phyloP scores from a whole-genome alignment of 1,140 invertebrate species.

The Cherax quadricarinatus region DNA sequence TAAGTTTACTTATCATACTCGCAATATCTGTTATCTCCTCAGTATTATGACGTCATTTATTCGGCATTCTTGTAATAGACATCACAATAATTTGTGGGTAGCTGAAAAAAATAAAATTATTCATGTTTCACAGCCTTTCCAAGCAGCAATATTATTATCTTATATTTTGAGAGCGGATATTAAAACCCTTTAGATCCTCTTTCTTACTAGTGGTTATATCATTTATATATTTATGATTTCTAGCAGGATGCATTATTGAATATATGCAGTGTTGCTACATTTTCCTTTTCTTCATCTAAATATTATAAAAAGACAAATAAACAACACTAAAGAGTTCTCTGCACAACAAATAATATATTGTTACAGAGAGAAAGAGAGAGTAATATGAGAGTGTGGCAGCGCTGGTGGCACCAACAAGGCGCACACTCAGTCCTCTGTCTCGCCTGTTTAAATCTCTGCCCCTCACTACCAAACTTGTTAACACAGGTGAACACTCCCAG shows the following conservation, averaged over 20 bases:
- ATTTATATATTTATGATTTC: not conserved
- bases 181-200: not conserved
- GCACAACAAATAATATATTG: not conserved
- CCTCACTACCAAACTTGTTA: not conserved
- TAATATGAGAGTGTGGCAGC: not conserved
- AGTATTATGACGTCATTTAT: too few species aligned
- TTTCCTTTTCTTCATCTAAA: not conserved
- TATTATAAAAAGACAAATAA: not conserved
- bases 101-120: not conserved
- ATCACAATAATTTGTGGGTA: too few species aligned
- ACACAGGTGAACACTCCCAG: too few species aligned
- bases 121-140: not conserved
- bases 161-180: not conserved
- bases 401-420: not conserved
- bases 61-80: too few species aligned
- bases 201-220: not conserved
- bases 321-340: not conserved
- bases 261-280: not conserved
- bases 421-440: not conserved
- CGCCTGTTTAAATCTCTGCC: not conserved
- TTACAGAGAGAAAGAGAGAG: not conserved
- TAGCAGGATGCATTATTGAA: not conserved
- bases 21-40: too few species aligned
- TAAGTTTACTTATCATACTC: too few species aligned
- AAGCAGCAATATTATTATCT: not conserved